These are phyloP conservation scores for Pandemis cinnamomeana DNA, from an alignment of 2,888 invertebrate genomes.

Conservation along the genomic window DNA sequence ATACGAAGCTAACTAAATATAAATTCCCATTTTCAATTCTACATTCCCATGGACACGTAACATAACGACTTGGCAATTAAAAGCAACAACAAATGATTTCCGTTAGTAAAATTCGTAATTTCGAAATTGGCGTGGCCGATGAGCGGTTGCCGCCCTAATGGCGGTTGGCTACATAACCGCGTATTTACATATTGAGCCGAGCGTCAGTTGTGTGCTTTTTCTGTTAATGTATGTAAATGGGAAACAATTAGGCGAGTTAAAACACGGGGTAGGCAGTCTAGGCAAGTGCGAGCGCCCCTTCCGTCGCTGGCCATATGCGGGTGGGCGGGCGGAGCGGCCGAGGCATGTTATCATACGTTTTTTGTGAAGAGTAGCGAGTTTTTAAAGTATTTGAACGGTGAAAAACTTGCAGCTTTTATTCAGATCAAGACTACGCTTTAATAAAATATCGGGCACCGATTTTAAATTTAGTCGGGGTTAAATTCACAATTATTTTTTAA, in stretches of 20 bases:
- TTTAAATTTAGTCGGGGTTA: no score
- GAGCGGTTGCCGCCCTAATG: constrained; percentile 60
- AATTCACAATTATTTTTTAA: no score
- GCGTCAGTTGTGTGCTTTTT: constrained; percentile 80
- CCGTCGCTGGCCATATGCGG: constrained; percentile 75
- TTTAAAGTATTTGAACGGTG: constrained; percentile 28
- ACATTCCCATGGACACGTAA: constrained; percentile 59
- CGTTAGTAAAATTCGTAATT: constrained; percentile 70
- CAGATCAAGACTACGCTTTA: not conserved
- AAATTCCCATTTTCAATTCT: constrained; percentile 39
- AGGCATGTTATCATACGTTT: constrained; percentile 32
- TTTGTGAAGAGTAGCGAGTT: constrained; percentile 35
- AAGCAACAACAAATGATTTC: constrained; percentile 71
- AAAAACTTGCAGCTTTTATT: constrained; percentile 13
- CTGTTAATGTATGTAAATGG: constrained; percentile 83
- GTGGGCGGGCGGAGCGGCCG: constrained; percentile 68
- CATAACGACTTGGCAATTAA: constrained; percentile 62
- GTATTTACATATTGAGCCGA: constrained; percentile 74
- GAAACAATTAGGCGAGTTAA: constrained; percentile 84
- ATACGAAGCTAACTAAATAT: not conserved
- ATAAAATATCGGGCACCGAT: not conserved
- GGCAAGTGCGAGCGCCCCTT: constrained; percentile 78
- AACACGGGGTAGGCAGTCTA: constrained; percentile 83
- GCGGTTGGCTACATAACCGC: constrained; percentile 60
- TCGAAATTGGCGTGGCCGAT: constrained; percentile 61